phyloP scores from a whole-genome alignment of 2,888 invertebrate genomes.

The Tachystola acroxantha region DNA sequence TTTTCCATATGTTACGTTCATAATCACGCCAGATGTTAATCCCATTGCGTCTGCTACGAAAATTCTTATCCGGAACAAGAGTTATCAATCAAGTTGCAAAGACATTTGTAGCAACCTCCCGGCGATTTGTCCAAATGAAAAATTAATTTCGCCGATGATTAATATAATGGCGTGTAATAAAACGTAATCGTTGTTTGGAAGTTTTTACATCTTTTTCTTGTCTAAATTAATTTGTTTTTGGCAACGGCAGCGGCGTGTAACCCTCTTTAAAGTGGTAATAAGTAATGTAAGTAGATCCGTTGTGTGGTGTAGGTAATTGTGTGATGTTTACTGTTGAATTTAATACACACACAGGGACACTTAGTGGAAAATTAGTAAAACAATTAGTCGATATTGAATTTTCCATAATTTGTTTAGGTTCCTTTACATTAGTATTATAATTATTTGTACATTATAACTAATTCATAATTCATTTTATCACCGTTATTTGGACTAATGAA shows the following conservation, averaged over 20 bases:
- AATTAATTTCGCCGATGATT: conserved; percentile 77
- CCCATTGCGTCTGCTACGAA: conserved; percentile 21
- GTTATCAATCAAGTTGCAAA: conserved; percentile 64
- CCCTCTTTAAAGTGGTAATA: conserved; percentile 1
- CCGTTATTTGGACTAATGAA: too few relatives aligned
- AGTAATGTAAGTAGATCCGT: too few relatives aligned
- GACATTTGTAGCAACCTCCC: conserved; percentile 63
- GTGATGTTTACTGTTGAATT: too few relatives aligned
- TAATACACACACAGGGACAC: too few relatives aligned
- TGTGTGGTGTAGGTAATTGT: too few relatives aligned
- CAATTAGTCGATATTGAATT: too few relatives aligned
- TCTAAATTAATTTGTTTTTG: conserved; percentile 71
- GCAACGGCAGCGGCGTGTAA: conserved; percentile 15
- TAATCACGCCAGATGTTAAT: conserved; percentile 31
- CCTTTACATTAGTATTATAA: too few relatives aligned
- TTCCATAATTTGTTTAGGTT: too few relatives aligned
- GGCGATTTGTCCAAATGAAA: conserved; percentile 75
- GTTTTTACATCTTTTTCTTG: conserved; percentile 76
- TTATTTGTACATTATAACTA: too few relatives aligned
- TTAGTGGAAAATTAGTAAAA: too few relatives aligned
- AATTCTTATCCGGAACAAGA: conserved; percentile 42
- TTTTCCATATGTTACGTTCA: not conserved
- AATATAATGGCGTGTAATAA: conserved; percentile 73
- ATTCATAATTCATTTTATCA: too few relatives aligned
- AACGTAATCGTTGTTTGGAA: conserved; percentile 74